phyloP scores from a whole-genome alignment of 2,888 invertebrate genomes.

The Leptothorax acervorum region DNA sequence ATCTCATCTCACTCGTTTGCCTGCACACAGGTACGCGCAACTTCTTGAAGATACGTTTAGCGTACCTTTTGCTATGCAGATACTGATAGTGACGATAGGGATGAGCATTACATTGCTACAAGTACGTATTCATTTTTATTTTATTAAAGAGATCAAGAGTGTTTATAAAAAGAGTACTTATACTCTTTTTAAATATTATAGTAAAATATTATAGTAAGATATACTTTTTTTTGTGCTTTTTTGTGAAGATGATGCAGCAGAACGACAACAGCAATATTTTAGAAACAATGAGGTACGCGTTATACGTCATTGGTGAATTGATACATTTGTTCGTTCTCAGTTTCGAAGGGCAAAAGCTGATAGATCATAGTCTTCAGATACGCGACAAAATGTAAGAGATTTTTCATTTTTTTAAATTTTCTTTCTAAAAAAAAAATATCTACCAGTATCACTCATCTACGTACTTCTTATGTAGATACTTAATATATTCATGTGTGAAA shows the following conservation, averaged over 20 bases:
- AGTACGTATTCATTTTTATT: constrained; percentile 10
- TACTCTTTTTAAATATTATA: too few species aligned
- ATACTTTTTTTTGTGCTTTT: background rate
- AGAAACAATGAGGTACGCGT: background rate
- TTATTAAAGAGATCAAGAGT: background rate
- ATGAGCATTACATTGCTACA: constrained; percentile 47
- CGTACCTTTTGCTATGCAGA: constrained; percentile 26
- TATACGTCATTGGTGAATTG: constrained; percentile 35
- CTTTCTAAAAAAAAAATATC: background rate
- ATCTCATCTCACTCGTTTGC: background rate
- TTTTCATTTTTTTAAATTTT: background rate
- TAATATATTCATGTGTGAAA: background rate
- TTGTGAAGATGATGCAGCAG: background rate
- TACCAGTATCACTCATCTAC: background rate
- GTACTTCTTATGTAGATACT: background rate
- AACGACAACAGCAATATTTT: background rate
- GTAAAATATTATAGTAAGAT: background rate
- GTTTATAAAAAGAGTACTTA: too few species aligned
- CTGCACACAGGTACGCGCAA: constrained; percentile 23
- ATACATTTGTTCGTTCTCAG: constrained; percentile 53
- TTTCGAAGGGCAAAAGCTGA: constrained; percentile 51
- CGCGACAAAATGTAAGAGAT: constrained; percentile 40
- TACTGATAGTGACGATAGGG: constrained; percentile 6
- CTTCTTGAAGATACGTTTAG: constrained; percentile 36
- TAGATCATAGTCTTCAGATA: constrained; percentile 43